Percentiles rank a stretch among this genome's conserved stretches.
phyloP scores from a whole-genome alignment of 2,113 vertebrate genomes.

The Pygathrix nemaeus region DNA sequence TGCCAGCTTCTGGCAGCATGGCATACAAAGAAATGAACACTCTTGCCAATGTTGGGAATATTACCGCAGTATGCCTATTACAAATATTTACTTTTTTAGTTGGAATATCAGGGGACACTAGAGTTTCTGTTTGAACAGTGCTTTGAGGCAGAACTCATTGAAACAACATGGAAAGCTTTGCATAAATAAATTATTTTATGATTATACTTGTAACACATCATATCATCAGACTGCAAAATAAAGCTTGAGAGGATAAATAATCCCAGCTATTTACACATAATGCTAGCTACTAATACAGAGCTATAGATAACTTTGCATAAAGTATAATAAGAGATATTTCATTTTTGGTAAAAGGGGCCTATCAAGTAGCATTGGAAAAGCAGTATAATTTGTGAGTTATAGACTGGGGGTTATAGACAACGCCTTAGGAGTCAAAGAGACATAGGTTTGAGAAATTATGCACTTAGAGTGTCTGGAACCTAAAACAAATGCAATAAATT shows the following conservation, averaged over 20 bases:
- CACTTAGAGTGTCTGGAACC: not conserved
- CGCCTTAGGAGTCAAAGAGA: not conserved
- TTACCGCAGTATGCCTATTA: slow-evolving; percentile 50
- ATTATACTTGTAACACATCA: slow-evolving; percentile 22
- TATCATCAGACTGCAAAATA: slow-evolving; percentile 44
- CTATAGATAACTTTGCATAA: not conserved
- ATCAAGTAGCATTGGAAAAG: not conserved
- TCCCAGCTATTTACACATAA: slow-evolving; percentile 24
- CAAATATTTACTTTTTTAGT: slow-evolving; percentile 73
- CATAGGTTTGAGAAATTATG: not conserved
- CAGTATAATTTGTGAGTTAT: not conserved
- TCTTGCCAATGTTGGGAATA: slow-evolving; percentile 43
- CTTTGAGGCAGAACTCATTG: slow-evolving; percentile 53
- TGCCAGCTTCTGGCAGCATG: slow-evolving; percentile 70
- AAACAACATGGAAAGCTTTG: slow-evolving; percentile 54
- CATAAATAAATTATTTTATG: slow-evolving; percentile 29
- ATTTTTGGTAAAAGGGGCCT: not conserved
- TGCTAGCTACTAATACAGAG: not conserved
- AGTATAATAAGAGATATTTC: not conserved
- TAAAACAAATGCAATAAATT: not conserved
- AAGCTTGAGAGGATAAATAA: slow-evolving; percentile 24
- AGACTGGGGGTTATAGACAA: not conserved
- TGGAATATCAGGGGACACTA: slow-evolving; percentile 51
- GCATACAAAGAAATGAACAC: slow-evolving; percentile 63
- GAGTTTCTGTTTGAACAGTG: slow-evolving; percentile 61